A percentile compares a stretch with the other conserved stretches of the same genome.
Evolutionary conservation across 2,888 invertebrate genomes (phyloP).

Genomic region (Perizoma flavofasciatum): DNA sequence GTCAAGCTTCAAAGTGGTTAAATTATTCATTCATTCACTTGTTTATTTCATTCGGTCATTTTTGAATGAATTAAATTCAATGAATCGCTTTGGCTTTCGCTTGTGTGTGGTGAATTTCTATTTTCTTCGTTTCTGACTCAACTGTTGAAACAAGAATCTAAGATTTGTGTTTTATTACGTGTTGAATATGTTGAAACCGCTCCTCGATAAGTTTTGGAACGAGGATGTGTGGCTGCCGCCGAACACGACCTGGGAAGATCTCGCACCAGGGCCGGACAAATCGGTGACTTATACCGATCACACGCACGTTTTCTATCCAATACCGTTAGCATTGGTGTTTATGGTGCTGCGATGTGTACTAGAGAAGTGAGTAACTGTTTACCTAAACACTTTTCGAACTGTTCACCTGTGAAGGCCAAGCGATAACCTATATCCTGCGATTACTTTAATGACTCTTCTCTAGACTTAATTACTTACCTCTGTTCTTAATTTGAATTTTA

Average conservation of each 20-base stretch:
- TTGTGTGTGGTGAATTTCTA: slow-evolving; percentile 17
- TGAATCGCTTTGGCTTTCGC: slow-evolving; percentile 9
- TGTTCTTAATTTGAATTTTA: slow-evolving; percentile 23
- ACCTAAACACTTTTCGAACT: slow-evolving; percentile 25
- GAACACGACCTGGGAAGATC: slow-evolving; percentile 94
- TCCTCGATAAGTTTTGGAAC: slow-evolving; percentile 88
- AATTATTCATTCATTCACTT: too few relatives aligned
- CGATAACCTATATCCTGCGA: slow-evolving; percentile 41
- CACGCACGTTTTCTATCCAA: slow-evolving; percentile 91
- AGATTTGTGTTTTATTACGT: slow-evolving; percentile 33
- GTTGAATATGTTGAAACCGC: slow-evolving; percentile 64
- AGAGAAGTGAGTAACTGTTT: slow-evolving; percentile 89
- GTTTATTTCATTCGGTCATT: slow-evolving; percentile 6
- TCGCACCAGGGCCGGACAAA: slow-evolving; percentile 89
- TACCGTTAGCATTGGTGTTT: slow-evolving; percentile 92
- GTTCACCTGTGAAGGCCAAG: slow-evolving; percentile 30
- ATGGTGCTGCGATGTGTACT: slow-evolving; percentile 90
- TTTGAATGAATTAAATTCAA: slow-evolving; percentile 6
- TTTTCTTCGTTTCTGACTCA: slow-evolving; percentile 22
- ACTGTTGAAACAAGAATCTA: slow-evolving; percentile 16
- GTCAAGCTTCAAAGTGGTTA: too few relatives aligned
- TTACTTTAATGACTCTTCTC: slow-evolving; percentile 16
- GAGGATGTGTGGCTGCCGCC: slow-evolving; percentile 96
- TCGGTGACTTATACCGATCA: slow-evolving; percentile 90
- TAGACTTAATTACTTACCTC: slow-evolving; percentile 12